Evolutionary conservation across 2,888 invertebrate genomes (phyloP), one percentile per base, ranked within the genome.

Genomic region (Eristalis intricaria): DNA sequence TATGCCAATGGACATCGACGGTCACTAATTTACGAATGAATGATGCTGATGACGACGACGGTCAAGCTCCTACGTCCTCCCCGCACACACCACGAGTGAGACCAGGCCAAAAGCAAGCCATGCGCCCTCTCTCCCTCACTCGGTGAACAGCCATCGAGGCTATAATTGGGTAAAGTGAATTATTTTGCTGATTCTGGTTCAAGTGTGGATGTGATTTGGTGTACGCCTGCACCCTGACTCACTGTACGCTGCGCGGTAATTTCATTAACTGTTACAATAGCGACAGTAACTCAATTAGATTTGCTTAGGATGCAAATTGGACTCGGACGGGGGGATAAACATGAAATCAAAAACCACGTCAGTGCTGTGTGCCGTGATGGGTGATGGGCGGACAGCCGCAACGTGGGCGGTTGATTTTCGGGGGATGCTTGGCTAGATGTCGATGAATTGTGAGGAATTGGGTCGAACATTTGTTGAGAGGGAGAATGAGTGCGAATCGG

Each of bases 1-100:
- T 83, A 86, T 83, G 86, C 83, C 78, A 86, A 83, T 86, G 86
- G 83, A 86, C 83, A 86, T 86, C 86, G 86, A 86, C 86, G 86
- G 86, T 86, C 86, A 86, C 86, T 83, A 86, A 86, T 86, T 86
- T 86, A 83, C 78, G 50, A 75, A 78, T 86, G 83, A 86, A 78
- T 78, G 78, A 78, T 78, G 82, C 76, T 81, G 80, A 68, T 71
- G 75, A 66, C 50, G 68, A 65, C 77, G 77, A 78, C 83, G 77
- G 77, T 74, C 82, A 79, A 35, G 50, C 50, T n/a, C 5, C n/a
- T n/a, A 4, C 43, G 43, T 3, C 40, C 4, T 32, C 38, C 10
- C 38, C 13, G 3, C 26, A 26, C 26, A 26, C 13, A 1, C 50
- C 43, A n/a, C n/a, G 43, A 43, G 10, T 43, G 19, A n/a, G 4